Evolutionary conservation across 2,113 vertebrate genomes (phyloP), one percentile per base, ranked within the genome.

Genomic region (Argyrosomus japonicus): DNA sequence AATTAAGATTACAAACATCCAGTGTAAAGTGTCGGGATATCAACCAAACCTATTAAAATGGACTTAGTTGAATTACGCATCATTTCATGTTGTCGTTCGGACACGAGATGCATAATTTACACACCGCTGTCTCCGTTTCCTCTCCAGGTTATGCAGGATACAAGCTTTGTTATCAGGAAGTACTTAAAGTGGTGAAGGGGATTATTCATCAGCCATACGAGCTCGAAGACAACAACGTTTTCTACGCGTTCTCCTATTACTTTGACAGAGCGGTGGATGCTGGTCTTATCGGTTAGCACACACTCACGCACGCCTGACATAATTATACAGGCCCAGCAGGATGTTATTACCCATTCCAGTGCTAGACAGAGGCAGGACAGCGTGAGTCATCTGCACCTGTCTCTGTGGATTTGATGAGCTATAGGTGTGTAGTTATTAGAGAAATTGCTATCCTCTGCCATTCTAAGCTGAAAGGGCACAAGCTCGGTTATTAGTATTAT

Each of bases 191-290:
- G 82, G 95, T 99, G 74, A 95, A 93, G 90, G 97, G 96, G 36
- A 94, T 97, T 86, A 94, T 99, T 77, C 97, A 98, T 86, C 97
- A 97, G 86, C 97, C 96, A 0, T 88, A 95, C 14, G 96, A 97
- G 84, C 90, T 98, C 10, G 87, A 93, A 83, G 91, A 89, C 83
- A 81, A 70, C 91, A 93, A 91, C 25, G 93, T 94, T 71, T 98
- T 99, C 93, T 99, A 98, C 32, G 98, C 98, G 6, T 99, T 99
- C 92, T 99, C 98, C 56, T 99, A 99, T 90, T 99, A 99, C 82
- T 99, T 97, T 57, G 98, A 99, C 83, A 94, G 97, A 77, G 98
- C 98, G 15, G 97, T 92, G 82, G 98, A 99, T 36, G 96, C 96
- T 5, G 93, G 95, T 80, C 91, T 99, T 81, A 99, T 99, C 18